Evolutionary conservation across 2,888 invertebrate species (phyloP).

Genomic region (Mythimna albipuncta): DNA sequence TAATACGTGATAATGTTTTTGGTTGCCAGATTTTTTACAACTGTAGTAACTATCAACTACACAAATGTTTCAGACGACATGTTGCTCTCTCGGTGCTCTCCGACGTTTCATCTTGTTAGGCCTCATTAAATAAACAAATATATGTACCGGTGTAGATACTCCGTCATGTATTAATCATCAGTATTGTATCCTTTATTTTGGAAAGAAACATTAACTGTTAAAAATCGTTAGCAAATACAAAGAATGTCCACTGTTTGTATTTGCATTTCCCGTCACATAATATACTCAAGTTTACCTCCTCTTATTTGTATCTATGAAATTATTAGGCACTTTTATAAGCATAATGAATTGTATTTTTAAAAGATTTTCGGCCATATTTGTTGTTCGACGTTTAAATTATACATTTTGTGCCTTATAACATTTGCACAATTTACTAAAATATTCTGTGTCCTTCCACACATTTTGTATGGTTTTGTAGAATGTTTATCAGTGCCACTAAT

Average conservation of each 20-base stretch:
- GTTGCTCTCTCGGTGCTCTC: slow-evolving; percentile 38
- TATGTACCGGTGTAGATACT: slow-evolving; percentile 54
- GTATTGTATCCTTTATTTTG: slow-evolving; percentile 77
- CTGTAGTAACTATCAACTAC: slow-evolving; percentile 11
- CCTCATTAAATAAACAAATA: slow-evolving; percentile 46
- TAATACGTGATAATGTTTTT: slow-evolving; percentile 36
- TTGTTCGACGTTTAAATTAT: slow-evolving; percentile 61
- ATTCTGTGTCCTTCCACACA: slow-evolving; percentile 54
- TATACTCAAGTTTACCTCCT: slow-evolving; percentile 60
- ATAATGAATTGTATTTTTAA: slow-evolving; percentile 60
- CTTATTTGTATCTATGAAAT: slow-evolving; percentile 52
- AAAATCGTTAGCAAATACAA: slow-evolving; percentile 48
- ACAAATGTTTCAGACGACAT: slow-evolving; percentile 16
- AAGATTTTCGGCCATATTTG: slow-evolving; percentile 63
- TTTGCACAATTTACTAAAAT: slow-evolving; percentile 79
- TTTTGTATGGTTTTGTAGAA: slow-evolving; percentile 62
- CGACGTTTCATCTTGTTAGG: slow-evolving; percentile 42
- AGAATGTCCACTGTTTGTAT: slow-evolving; percentile 45
- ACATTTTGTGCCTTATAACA: slow-evolving; percentile 78
- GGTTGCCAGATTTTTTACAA: slow-evolving; percentile 15
- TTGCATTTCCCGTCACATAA: slow-evolving; percentile 34
- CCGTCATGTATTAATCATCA: slow-evolving; percentile 76
- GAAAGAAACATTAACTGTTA: slow-evolving; percentile 35
- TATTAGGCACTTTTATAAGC: slow-evolving; percentile 58
- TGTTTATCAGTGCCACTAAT: slow-evolving; percentile 84